phyloP scores from a whole-genome alignment of 2,888 invertebrate species.

The Drosophila koepferae region DNA sequence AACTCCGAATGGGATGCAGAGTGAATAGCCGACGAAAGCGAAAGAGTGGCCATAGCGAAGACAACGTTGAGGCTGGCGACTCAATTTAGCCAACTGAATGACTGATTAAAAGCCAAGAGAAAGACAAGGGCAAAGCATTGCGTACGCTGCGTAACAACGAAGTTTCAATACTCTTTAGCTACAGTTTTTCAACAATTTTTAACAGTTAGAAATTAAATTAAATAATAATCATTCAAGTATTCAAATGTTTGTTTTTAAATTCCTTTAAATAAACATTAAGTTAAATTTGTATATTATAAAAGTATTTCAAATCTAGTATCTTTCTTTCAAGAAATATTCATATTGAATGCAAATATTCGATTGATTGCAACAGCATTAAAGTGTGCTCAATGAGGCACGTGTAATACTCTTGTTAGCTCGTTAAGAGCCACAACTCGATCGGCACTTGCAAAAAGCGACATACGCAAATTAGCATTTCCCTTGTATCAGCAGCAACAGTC shows the following conservation, averaged over 20 bases:
- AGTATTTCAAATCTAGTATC: too few species aligned
- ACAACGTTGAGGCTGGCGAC: slow-evolving; percentile 59
- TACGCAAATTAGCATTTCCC: slow-evolving; percentile 81
- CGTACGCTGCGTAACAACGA: slow-evolving; percentile 13
- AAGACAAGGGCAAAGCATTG: slow-evolving; percentile 2
- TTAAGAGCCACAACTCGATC: slow-evolving; percentile 21
- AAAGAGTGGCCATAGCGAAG: slow-evolving; percentile 18
- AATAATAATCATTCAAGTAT: background rate
- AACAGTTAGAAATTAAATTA: too few species aligned
- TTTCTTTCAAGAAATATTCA: background rate
- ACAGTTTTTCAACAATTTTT: too few species aligned
- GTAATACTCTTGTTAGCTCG: slow-evolving; percentile 30
- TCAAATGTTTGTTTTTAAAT: background rate
- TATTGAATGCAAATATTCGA: background rate
- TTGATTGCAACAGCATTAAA: slow-evolving; percentile 17
- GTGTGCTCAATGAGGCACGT: slow-evolving; percentile 20
- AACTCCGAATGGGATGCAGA: slow-evolving; percentile 52
- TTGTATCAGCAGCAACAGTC: slow-evolving; percentile 60
- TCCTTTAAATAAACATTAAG: background rate
- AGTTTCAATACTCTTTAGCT: slow-evolving; percentile 27
- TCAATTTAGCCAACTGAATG: slow-evolving; percentile 78
- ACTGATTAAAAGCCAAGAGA: slow-evolving; percentile 70
- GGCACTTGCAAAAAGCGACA: slow-evolving; percentile 70
- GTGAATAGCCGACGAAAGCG: slow-evolving; percentile 25
- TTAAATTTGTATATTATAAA: background rate